phyloP scores from a whole-genome alignment of 2,797 vertebrate genomes.

The Melanotaenia pygmaea region DNA sequence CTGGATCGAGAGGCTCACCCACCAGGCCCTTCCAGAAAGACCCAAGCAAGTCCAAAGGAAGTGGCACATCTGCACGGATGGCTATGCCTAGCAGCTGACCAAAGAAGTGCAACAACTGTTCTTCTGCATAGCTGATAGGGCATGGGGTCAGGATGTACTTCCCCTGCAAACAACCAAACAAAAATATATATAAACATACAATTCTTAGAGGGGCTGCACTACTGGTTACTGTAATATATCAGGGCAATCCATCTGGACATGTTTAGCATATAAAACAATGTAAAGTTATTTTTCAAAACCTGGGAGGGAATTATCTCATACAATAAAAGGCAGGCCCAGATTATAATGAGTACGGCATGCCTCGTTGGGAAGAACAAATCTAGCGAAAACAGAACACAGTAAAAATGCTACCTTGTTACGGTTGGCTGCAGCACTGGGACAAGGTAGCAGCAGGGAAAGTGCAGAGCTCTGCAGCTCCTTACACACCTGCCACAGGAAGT shows the following conservation, averaged over 20 bases:
- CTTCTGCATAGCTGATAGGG: constrained; percentile 94
- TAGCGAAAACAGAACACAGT: neutral
- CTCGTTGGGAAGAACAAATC: constrained; percentile 9
- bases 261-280: neutral
- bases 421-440: constrained; percentile 95
- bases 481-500: constrained; percentile 99
- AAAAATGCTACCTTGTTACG: constrained; percentile 91
- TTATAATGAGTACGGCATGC: neutral
- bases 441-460: constrained; percentile 92
- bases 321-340: neutral
- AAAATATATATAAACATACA: neutral
- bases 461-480: constrained; percentile 96
- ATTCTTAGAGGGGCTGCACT: neutral
- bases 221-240: neutral
- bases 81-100: constrained; percentile 96
- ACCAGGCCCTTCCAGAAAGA: constrained; percentile 98
- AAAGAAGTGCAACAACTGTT: constrained; percentile 96
- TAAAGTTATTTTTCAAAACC: neutral
- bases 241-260: neutral
- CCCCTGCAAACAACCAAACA: constrained; percentile 81
- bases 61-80: constrained; percentile 94
- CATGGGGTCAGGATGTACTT: constrained; percentile 94
- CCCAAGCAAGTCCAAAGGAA: constrained; percentile 93
- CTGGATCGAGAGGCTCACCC: constrained; percentile 88
- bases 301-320: neutral